These are phyloP conservation scores for Chrysina gloriosa DNA, from an alignment of 2,888 invertebrate genomes.

Conservation along the genomic window DNA sequence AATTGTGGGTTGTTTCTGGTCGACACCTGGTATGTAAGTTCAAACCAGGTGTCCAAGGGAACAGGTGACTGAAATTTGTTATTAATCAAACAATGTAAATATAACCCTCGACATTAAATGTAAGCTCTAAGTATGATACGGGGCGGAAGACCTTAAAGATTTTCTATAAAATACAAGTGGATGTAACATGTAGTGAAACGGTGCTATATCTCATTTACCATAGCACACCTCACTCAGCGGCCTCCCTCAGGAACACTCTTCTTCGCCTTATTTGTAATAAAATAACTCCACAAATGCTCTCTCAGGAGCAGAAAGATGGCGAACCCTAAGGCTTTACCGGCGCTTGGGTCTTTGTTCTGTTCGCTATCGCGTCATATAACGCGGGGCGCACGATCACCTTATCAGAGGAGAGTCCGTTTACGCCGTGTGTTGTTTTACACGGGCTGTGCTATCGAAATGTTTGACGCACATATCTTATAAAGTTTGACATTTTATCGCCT, in stretches of 20 bases:
- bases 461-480: constrained; percentile 54
- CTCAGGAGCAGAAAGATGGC: constrained; percentile 63
- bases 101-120: constrained; percentile 15
- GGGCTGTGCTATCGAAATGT: constrained; percentile 52
- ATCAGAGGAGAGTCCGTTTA: constrained; percentile 14
- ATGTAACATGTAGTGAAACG: constrained; percentile 50
- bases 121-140: neutral
- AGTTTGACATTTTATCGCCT: constrained; percentile 58
- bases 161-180: constrained; percentile 51
- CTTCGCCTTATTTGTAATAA: constrained; percentile 67
- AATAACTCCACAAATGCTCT: constrained; percentile 66
- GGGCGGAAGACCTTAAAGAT: constrained; percentile 47
- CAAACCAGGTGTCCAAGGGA: too few relatives aligned
- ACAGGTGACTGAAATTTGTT: neutral
- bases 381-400: constrained; percentile 31
- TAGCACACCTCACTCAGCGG: constrained; percentile 62
- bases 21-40: too few relatives aligned
- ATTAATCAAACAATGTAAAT: constrained; percentile 16
- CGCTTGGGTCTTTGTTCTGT: constrained; percentile 56
- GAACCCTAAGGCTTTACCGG: constrained; percentile 57
- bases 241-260: constrained; percentile 64
- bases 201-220: constrained; percentile 63
- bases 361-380: constrained; percentile 48
- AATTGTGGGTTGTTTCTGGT: too few relatives aligned
- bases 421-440: constrained; percentile 34